Evolutionary conservation across 2,888 invertebrate species (phyloP).

Genomic region (Nephrotoma guestfalica): DNA sequence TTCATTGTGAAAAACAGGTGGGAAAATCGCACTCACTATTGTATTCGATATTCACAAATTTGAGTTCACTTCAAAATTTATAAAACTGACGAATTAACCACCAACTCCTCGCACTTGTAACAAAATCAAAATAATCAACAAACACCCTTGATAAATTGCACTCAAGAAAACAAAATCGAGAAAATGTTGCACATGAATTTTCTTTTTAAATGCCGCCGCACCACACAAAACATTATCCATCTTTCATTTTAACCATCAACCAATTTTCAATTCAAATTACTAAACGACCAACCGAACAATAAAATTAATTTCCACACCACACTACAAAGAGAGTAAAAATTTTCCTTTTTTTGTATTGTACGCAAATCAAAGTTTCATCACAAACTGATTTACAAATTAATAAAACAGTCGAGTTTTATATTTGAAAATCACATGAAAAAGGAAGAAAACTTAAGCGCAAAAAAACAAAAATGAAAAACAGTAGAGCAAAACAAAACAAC

Average conservation of each 20-base stretch:
- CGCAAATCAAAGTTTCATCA: constrained; percentile 3
- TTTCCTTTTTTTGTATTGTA: neutral
- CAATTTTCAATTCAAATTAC: neutral
- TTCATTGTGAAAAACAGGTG: neutral
- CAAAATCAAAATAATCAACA: neutral
- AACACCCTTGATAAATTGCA: neutral
- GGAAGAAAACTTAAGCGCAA: neutral
- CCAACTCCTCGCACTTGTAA: neutral
- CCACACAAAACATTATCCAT: neutral
- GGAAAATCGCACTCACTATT: neutral
- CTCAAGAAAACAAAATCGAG: neutral
- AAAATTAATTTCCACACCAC: neutral
- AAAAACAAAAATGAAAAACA: neutral
- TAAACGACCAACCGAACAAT: neutral
- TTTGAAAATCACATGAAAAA: neutral
- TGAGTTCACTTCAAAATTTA: neutral
- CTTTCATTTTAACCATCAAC: neutral
- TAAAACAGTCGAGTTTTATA: neutral
- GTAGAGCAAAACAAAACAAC: neutral
- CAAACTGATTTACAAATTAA: constrained; percentile 2
- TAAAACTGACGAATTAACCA: neutral
- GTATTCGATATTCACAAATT: neutral
- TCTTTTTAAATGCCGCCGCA: neutral
- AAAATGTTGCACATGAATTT: neutral
- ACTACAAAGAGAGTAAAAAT: neutral